phyloP scores from a whole-genome alignment of 2,888 invertebrate species.

The Agrilus cyanescens region DNA sequence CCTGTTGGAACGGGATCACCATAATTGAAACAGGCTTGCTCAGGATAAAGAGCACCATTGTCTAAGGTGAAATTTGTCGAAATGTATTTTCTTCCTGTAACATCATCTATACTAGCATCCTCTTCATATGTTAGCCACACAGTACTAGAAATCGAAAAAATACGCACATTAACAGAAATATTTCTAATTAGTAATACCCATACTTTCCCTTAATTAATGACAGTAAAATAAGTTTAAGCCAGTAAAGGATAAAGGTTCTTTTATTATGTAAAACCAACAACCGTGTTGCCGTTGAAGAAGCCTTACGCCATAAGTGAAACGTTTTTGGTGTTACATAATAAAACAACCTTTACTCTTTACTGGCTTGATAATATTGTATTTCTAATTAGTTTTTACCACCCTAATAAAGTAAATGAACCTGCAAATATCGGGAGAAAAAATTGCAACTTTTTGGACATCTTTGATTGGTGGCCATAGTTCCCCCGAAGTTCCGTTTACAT shows the following conservation, averaged over 20 bases:
- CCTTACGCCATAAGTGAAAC: constrained; percentile 13
- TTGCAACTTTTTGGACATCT: constrained; percentile 42
- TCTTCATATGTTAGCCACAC: constrained; percentile 31
- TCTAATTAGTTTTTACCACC: not conserved
- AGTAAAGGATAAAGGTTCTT: no score
- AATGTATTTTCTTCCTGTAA: constrained; percentile 42
- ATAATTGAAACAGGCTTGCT: constrained; percentile 51
- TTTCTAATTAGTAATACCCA: no score
- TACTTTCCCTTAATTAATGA: no score
- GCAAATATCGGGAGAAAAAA: constrained; percentile 72
- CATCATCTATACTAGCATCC: constrained; percentile 32
- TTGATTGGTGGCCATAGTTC: constrained; percentile 68
- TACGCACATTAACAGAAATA: no score
- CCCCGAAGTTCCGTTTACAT: constrained; percentile 61
- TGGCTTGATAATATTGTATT: not conserved
- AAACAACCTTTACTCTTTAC: not conserved
- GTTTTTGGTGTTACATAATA: not conserved
- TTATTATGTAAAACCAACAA: no score
- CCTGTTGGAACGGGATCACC: constrained; percentile 41
- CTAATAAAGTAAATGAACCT: constrained; percentile 37
- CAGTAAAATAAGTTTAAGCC: no score
- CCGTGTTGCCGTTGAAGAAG: no score
- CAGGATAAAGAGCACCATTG: constrained; percentile 50
- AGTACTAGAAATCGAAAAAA: constrained; percentile 26
- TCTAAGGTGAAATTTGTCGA: constrained; percentile 58